phyloP scores from a whole-genome alignment of 2,797 vertebrate species.

The Sternotherus odoratus region DNA sequence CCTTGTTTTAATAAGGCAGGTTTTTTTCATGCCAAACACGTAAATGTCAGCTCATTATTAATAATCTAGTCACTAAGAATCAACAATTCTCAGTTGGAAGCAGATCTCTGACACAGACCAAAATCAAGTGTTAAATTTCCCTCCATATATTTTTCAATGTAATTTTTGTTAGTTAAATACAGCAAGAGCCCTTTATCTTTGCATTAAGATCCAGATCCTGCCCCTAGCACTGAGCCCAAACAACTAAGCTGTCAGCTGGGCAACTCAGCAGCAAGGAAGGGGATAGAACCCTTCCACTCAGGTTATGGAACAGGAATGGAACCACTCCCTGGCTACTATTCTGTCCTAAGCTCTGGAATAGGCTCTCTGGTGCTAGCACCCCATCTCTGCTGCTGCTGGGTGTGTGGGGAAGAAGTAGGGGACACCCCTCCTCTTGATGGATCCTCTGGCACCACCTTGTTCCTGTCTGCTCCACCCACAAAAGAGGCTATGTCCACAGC shows the following conservation, averaged over 20 bases:
- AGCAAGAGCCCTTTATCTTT: neutral
- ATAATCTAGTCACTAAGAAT: slow-evolving; percentile 49
- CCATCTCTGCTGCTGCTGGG: accelerated
- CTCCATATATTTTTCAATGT: neutral
- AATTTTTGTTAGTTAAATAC: slow-evolving; percentile 1
- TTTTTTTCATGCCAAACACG: slow-evolving; percentile 54
- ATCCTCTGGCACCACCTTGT: neutral
- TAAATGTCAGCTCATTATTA: slow-evolving; percentile 51
- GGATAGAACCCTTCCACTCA: neutral
- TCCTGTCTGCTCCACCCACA: neutral
- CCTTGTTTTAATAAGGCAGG: slow-evolving; percentile 64
- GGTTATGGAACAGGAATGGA: neutral
- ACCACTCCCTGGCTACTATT: accelerated
- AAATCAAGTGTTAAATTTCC: slow-evolving; percentile 39
- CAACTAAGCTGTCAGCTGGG: neutral
- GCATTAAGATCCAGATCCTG: neutral
- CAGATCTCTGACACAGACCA: slow-evolving; percentile 28
- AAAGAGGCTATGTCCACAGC: neutral
- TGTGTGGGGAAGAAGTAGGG: neutral
- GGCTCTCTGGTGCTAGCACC: neutral
- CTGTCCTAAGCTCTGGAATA: neutral
- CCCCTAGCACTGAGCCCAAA: neutral
- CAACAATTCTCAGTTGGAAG: slow-evolving; percentile 37
- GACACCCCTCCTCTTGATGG: neutral
- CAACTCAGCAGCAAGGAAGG: neutral